Evolutionary conservation across 2,113 vertebrate species (phyloP), one percentile per base, ranked within the genome.

Genomic region (Tenebrosternarchus preto): DNA sequence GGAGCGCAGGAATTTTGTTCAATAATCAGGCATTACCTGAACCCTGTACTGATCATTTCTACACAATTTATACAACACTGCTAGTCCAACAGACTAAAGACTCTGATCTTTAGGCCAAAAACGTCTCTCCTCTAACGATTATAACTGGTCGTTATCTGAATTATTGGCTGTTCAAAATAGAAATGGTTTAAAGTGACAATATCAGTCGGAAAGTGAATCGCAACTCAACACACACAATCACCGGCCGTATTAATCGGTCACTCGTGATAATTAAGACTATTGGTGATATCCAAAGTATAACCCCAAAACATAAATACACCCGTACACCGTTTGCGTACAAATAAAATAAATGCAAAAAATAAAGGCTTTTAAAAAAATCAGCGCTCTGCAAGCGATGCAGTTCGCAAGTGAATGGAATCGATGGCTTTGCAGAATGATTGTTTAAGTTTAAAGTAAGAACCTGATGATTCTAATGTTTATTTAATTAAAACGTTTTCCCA

Each of bases 21-120:
- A 61, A 69, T 36, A 68, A 36, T 22, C 61, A 59, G 74, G 83
- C 90, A 88, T 90, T 84, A 89, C 79, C 83, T 73, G 61, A 57
- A 39, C 31, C 77, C 43, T 20, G 43, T 59, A 78, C 46, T 76
- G 83, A 50, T 70, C 39, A 57, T 85, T 80, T 85, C 74, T 78
- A 56, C 9, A 81, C 61, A 1, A 36, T 82, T 67, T 20, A 60
- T 80, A 27, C 2, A 80, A 64, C 15, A 20, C 4, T n/a, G 19
- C 33, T 15, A 24, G 71, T 25, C 64, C 71, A 73, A 82, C 53
- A 80, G 29, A 50, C 36, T 11, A 25, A n/a, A 39, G 31, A 7
- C 12, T 68, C 3, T 22, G 2, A 22, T 6, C 31, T 19, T 68
- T 20, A 68, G 39, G 7, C 19, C 7, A 22, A 9, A 68, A 22